A percentile compares a stretch with the other conserved stretches of the same genome.
These are phyloP conservation scores for Heliconius nattereri DNA, from an alignment of 1,140 invertebrate species.

Conservation along the genomic window DNA sequence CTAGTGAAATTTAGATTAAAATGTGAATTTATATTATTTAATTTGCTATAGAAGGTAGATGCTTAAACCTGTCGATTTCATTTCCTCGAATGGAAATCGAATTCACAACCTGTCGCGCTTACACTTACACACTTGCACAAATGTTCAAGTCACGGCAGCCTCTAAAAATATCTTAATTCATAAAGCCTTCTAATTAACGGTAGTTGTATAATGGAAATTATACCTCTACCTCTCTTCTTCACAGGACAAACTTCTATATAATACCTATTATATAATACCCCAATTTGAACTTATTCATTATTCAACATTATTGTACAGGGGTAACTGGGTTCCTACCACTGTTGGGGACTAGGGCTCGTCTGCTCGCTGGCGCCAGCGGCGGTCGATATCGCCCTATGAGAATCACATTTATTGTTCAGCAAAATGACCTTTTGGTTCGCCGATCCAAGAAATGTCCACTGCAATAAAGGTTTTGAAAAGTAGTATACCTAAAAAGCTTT, in stretches of 20 bases:
- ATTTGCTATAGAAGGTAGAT: not conserved
- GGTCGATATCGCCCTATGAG: slow-evolving; percentile 29
- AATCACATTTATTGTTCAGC: slow-evolving; percentile 1
- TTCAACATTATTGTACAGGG: not conserved
- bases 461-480: not conserved
- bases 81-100: too few species aligned
- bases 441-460: not conserved
- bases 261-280: not conserved
- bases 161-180: too few species aligned
- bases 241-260: too few species aligned
- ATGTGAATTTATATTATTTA: not conserved
- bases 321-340: not conserved
- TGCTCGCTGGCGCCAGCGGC: slow-evolving; percentile 22
- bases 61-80: not conserved
- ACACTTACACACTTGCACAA: too few species aligned
- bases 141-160: too few species aligned
- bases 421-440: not conserved
- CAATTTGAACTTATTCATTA: not conserved
- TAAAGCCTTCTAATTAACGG: too few species aligned
- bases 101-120: too few species aligned
- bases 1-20: not conserved
- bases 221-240: too few species aligned
- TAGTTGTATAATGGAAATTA: too few species aligned
- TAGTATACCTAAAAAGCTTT: not conserved
- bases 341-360: not conserved